phyloP scores from a whole-genome alignment of 1,140 invertebrate genomes.

The Conus betulinus region DNA sequence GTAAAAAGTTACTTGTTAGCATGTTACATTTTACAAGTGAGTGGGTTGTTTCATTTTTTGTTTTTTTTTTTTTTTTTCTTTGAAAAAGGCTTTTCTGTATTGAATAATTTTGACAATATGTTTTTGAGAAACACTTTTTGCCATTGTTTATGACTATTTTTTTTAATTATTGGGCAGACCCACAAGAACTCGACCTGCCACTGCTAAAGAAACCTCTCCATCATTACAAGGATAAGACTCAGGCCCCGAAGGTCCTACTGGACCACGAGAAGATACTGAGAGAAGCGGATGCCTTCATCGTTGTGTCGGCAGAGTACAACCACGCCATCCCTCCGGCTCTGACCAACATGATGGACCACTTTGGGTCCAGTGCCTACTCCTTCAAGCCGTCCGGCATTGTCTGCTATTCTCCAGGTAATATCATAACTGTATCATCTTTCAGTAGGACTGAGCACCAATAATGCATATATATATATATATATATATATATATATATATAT shows the following conservation, averaged over 20 bases:
- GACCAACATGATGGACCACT: too few relatives aligned
- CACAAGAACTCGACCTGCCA: conserved; percentile 71
- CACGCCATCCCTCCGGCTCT: conserved; percentile 75
- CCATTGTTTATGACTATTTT: not conserved
- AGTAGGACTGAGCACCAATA: too few relatives aligned
- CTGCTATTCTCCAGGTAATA: conserved; percentile 76
- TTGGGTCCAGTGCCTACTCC: conserved; percentile 71
- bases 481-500: too few relatives aligned
- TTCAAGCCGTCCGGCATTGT: conserved; percentile 77
- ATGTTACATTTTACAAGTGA: too few relatives aligned
- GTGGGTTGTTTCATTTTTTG: too few relatives aligned
- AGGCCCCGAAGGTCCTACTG: conserved; percentile 72
- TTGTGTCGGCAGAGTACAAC: conserved; percentile 78
- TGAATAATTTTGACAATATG: too few relatives aligned
- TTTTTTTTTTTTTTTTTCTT: too few relatives aligned
- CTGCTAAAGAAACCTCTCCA: conserved; percentile 72
- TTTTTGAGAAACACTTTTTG: too few relatives aligned
- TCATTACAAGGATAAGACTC: conserved; percentile 66
- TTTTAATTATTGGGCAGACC: conserved; percentile 68
- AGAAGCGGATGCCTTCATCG: conserved; percentile 75
- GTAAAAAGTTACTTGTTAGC: too few relatives aligned
- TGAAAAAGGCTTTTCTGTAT: too few relatives aligned
- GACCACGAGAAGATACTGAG: conserved; percentile 71
- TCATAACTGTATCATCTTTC: too few relatives aligned
- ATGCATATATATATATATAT: too few relatives aligned